phyloP scores from a whole-genome alignment of 1,140 invertebrate species.

The Sitodiplosis mosellana region DNA sequence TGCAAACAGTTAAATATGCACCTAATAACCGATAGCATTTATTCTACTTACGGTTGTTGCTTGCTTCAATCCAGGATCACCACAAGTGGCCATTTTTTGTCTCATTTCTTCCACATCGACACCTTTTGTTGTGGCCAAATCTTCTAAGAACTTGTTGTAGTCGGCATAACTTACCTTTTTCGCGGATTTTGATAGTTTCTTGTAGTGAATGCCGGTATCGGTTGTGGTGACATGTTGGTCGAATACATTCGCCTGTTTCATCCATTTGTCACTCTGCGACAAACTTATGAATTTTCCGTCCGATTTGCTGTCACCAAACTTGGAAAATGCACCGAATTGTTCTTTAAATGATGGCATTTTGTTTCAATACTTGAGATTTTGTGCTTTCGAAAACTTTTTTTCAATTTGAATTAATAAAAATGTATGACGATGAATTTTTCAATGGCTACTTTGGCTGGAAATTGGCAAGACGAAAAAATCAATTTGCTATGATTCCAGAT shows the following conservation, averaged over 20 bases:
- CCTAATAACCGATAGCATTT: background rate
- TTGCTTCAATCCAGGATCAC: constrained; percentile 27
- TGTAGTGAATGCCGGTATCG: constrained; percentile 47
- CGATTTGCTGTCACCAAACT: constrained; percentile 45
- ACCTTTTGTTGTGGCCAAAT: constrained; percentile 36
- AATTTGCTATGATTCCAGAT: no score
- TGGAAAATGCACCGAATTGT: constrained; percentile 39
- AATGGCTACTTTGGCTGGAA: no score
- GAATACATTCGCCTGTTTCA: constrained; percentile 56
- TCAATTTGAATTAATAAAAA: background rate
- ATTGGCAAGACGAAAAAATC: no score
- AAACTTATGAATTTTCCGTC: constrained; percentile 45
- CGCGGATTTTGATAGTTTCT: constrained; percentile 32
- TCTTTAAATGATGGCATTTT: no score
- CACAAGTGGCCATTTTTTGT: constrained; percentile 32
- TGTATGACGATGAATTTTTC: background rate
- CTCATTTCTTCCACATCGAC: constrained; percentile 32
- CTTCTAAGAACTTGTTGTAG: constrained; percentile 37
- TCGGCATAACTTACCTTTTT: constrained; percentile 30
- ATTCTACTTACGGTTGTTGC: constrained; percentile 8
- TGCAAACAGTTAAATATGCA: background rate
- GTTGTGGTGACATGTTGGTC: constrained; percentile 48
- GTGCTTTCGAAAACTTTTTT: background rate
- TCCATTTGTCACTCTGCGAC: constrained; percentile 55
- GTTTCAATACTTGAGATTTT: no score